Evolutionary conservation across 2,888 invertebrate genomes (phyloP).

Genomic region (Rhingia rostrata): DNA sequence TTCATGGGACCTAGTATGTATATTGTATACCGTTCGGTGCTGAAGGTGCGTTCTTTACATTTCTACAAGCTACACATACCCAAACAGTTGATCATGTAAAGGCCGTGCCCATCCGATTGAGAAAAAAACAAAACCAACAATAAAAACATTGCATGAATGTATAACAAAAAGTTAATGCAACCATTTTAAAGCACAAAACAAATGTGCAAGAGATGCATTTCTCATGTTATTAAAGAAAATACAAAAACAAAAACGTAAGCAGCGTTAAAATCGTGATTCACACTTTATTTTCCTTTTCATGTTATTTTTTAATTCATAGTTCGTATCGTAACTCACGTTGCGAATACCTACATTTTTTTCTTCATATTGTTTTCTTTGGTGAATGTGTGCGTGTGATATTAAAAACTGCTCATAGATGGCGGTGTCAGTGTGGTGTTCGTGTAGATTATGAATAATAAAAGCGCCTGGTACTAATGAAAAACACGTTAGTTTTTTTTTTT

Average conservation of each 20-base stretch:
- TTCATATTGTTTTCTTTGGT: not conserved
- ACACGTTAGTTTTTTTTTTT: conserved; percentile 17
- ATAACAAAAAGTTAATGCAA: conserved; percentile 46
- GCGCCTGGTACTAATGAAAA: conserved; percentile 26
- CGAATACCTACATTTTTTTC: conserved; percentile 27
- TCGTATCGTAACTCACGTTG: conserved; percentile 42
- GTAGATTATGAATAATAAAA: conserved; percentile 47
- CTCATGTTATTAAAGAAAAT: not conserved
- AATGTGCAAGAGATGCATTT: conserved; percentile 59
- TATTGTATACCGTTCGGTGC: conserved; percentile 10
- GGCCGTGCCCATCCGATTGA: conserved; percentile 51
- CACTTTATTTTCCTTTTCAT: conserved; percentile 38
- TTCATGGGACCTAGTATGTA: too few species aligned
- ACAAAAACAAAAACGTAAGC: conserved; percentile 1
- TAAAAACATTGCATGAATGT: not conserved
- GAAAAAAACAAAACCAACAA: conserved; percentile 18
- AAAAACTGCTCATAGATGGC: conserved; percentile 26
- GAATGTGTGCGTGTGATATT: conserved; percentile 24
- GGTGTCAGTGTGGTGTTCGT: not conserved
- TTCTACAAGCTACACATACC: not conserved
- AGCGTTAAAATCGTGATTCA: conserved; percentile 58
- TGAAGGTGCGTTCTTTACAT: conserved; percentile 35
- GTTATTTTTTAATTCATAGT: conserved; percentile 20
- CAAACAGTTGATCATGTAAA: conserved; percentile 19
- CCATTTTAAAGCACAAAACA: conserved; percentile 52